Evolutionary conservation across 2,888 invertebrate genomes (phyloP).

Genomic region (Heliconius erato): DNA sequence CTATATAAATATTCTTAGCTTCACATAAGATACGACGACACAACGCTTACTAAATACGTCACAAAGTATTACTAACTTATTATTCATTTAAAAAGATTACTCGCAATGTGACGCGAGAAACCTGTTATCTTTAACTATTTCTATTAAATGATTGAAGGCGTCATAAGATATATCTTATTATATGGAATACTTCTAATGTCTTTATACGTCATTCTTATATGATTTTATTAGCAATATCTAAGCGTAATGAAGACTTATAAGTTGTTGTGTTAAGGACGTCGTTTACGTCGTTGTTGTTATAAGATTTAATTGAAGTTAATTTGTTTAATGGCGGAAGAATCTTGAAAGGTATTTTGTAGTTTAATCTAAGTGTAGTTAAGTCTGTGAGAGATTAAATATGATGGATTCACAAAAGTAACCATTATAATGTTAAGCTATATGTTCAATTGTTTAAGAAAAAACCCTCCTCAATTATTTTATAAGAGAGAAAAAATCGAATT

Average conservation of each 20-base stretch:
- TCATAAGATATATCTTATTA: constrained; percentile 27
- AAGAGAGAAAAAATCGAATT: too few species aligned
- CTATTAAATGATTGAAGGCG: constrained; percentile 31
- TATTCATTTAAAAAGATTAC: constrained; percentile 25
- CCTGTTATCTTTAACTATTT: constrained; percentile 25
- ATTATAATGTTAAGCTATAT: too few species aligned
- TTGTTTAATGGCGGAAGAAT: background rate
- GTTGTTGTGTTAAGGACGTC: constrained; percentile 24
- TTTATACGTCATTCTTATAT: constrained; percentile 26
- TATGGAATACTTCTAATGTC: background rate
- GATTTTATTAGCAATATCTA: constrained; percentile 15
- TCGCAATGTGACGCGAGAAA: constrained; percentile 1
- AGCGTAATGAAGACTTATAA: constrained; percentile 27
- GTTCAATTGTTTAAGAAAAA: too few species aligned
- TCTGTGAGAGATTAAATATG: too few species aligned
- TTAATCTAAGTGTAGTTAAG: too few species aligned
- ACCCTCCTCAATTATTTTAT: too few species aligned
- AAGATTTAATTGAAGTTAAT: constrained; percentile 6
- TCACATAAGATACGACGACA: background rate
- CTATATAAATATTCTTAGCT: constrained; percentile 1
- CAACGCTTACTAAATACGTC: constrained; percentile 18
- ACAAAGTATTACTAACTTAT: background rate
- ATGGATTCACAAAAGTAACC: too few species aligned
- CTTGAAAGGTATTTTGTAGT: background rate
- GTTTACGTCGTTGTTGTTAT: constrained; percentile 14